Base-by-base conservation (phyloP, 2,888 invertebrate genomes). In the Belgica antarctica region DNA sequence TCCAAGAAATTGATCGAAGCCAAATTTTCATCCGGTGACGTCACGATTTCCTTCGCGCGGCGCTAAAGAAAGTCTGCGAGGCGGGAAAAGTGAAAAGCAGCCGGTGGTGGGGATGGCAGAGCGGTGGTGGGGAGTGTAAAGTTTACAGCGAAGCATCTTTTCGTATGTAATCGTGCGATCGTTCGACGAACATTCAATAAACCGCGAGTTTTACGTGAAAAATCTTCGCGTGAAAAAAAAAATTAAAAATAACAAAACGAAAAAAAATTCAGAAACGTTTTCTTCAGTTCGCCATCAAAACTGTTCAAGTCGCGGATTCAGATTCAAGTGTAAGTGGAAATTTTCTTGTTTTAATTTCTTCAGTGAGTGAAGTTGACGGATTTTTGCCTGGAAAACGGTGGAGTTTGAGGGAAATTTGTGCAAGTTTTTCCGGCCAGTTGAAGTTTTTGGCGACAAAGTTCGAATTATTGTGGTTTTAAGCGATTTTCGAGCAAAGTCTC, bases 261-360 rank as follows among this genome's bases (percentile, higher is more conserved):
- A 69, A 19, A 70, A 70, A 61, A 41, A 34, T 25, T 47, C 25
- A 65, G 70, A 59, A 71, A 41, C 59, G 63, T 68, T 68, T 68
- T 78, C 78, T 79, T 80, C 78, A 80, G 80, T 81, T 80, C 80
- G 80, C 80, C 80, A 80, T 80, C 80, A 79, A 80, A 70, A 79
- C 80, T 80, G 80, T 80, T 80, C 79, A 80, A 80, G 80, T 79
- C 80, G 80, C 80, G 80, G 80, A 80, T 79, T 72, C 72, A 79
- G 78, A 77, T 79, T 78, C 78, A 72, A 74, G 73, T 74, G 74
- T 72, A 72, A 73, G 75, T 76, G 61, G 57, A 61, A 52, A 12
- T 59, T 22, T 70, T 36, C 66, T 28, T 31, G 24, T 41, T 2
- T 63, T 63, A 63, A 41, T 63, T 63, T 31, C 36, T 41, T 31